These are phyloP conservation scores for Phyllopteryx taeniolatus DNA, from an alignment of 2,113 vertebrate species.

Conservation along the genomic window DNA sequence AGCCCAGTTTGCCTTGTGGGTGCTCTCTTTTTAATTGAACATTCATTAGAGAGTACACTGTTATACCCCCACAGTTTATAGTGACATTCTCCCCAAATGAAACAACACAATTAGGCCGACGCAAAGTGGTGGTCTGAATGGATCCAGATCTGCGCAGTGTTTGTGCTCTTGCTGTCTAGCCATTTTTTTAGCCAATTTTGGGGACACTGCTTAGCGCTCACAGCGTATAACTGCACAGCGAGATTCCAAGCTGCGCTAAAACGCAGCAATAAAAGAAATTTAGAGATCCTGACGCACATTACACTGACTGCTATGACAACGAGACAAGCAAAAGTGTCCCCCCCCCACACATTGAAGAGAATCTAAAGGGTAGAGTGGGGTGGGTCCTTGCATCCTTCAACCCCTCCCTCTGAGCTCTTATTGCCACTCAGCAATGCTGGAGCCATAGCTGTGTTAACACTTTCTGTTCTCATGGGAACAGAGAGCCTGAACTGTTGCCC, in stretches of 20 bases:
- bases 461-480: constrained; percentile 71
- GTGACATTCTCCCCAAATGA: constrained; percentile 65
- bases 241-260: constrained; percentile 70
- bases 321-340: constrained; percentile 70
- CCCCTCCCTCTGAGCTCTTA: constrained; percentile 50
- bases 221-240: constrained; percentile 65
- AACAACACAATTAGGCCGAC: constrained; percentile 51
- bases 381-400: constrained; percentile 59
- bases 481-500: constrained; percentile 65
- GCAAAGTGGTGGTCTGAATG: constrained; percentile 52
- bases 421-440: constrained; percentile 71
- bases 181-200: constrained; percentile 55
- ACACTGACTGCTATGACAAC: constrained; percentile 48
- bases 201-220: constrained; percentile 60
- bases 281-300: constrained; percentile 70
- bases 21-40: constrained; percentile 67
- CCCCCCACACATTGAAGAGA: constrained; percentile 60
- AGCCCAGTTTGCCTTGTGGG: constrained; percentile 50
- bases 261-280: constrained; percentile 75
- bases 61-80: constrained; percentile 61
- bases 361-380: constrained; percentile 69
- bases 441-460: constrained; percentile 73
- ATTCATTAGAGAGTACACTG: constrained; percentile 63
- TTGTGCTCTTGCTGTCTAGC: constrained; percentile 48
- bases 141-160: constrained; percentile 53